phyloP scores from a whole-genome alignment of 2,113 vertebrate species.

The Nothoprocta pentlandii region DNA sequence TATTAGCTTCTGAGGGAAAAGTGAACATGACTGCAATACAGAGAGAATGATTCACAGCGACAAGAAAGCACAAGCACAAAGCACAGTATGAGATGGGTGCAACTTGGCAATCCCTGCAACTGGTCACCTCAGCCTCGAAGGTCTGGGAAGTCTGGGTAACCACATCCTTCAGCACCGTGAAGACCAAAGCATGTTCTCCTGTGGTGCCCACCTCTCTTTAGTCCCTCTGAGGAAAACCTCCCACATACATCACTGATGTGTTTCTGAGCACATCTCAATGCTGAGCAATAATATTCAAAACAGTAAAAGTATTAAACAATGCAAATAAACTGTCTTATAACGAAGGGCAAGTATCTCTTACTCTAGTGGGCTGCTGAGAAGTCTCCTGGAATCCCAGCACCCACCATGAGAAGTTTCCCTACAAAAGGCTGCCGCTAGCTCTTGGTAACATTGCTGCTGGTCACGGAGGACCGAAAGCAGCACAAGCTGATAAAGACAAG shows the following conservation, averaged over 20 bases:
- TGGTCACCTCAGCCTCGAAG: neutral
- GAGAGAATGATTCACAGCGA: neutral
- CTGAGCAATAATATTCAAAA: neutral
- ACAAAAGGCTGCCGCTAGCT: neutral
- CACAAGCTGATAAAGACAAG: neutral
- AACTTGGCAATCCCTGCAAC: neutral
- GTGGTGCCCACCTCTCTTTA: neutral
- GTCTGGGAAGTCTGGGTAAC: neutral
- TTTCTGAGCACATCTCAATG: neutral
- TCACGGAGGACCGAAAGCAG: neutral
- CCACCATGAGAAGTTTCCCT: neutral
- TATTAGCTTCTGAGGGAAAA: constrained; percentile 24
- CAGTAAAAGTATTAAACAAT: neutral
- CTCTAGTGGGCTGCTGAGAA: neutral
- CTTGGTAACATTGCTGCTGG: rapidly evolving
- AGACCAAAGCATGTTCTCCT: neutral
- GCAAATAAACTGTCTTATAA: neutral
- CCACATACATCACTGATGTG: neutral
- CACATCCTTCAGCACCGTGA: neutral
- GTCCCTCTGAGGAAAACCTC: neutral
- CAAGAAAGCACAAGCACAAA: neutral
- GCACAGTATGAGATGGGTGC: neutral
- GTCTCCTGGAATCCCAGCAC: neutral
- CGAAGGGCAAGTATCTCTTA: neutral
- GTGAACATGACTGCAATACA: neutral